Percentiles rank a stretch among this genome's conserved stretches.
phyloP scores from a whole-genome alignment of 2,888 invertebrate genomes.

The Machimus rusticus region DNA sequence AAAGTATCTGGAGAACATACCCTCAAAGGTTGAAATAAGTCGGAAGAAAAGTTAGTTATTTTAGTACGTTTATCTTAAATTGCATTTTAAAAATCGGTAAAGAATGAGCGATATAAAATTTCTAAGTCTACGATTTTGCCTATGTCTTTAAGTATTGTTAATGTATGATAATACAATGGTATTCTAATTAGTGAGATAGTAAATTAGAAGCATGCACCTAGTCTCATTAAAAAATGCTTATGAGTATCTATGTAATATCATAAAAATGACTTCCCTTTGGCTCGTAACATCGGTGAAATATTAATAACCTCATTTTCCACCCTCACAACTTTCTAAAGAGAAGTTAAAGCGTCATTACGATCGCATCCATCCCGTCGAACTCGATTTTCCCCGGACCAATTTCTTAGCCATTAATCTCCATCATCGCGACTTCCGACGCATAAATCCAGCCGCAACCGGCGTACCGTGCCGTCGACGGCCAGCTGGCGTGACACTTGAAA shows the following conservation, averaged over 20 bases:
- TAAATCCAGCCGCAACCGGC: neutral
- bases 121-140: too few species aligned
- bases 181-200: too few species aligned
- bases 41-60: too few species aligned
- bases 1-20: too few species aligned
- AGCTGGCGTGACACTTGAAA: slow-evolving; percentile 24
- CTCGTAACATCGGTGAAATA: neutral
- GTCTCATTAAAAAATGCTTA: neutral
- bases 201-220: too few species aligned
- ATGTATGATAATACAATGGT: too few species aligned
- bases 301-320: neutral
- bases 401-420: slow-evolving; percentile 10
- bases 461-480: neutral
- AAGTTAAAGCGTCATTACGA: neutral
- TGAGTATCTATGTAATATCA: neutral
- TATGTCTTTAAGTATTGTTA: too few species aligned
- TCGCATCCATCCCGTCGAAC: neutral
- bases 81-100: too few species aligned
- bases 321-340: neutral
- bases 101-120: too few species aligned
- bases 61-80: too few species aligned
- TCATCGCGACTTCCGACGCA: neutral
- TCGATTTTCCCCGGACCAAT: neutral
- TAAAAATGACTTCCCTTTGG: neutral
- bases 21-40: too few species aligned